Percentiles rank a stretch among this genome's conserved stretches.
Evolutionary conservation across 2,113 vertebrate species (phyloP).

Genomic region (Butorides virescens): DNA sequence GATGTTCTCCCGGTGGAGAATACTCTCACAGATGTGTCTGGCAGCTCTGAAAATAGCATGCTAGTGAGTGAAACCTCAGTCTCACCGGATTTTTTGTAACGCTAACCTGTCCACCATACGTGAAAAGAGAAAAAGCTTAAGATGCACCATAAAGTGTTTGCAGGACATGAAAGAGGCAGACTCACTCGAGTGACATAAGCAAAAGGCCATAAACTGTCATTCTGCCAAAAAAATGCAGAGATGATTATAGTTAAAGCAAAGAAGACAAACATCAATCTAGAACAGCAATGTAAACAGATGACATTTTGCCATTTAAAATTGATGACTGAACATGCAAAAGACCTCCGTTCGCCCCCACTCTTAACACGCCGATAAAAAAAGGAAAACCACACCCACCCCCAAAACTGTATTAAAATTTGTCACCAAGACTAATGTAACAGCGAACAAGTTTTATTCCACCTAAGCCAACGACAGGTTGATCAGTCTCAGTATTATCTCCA

Average conservation of each 20-base stretch:
- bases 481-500: background rate
- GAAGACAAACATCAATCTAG: background rate
- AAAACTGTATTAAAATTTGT: background rate
- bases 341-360: background rate
- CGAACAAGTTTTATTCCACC: background rate
- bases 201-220: background rate
- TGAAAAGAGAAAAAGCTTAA: background rate
- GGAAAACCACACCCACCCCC: too few relatives aligned
- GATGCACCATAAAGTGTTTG: background rate
- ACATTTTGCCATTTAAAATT: background rate
- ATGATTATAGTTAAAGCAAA: background rate
- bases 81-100: background rate
- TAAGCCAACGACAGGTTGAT: background rate
- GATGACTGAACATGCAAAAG: background rate
- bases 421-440: background rate
- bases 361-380: background rate
- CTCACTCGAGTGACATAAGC: background rate
- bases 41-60: background rate
- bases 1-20: background rate
- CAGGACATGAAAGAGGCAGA: background rate
- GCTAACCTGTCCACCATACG: background rate
- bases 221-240: background rate
- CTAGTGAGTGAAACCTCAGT: rapidly evolving
- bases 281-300: background rate
- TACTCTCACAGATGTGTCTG: background rate